Percentiles rank a stretch among this genome's conserved stretches.
Evolutionary conservation across 2,888 invertebrate species (phyloP).

Genomic region (Scaptomyza cyrtandrae): DNA sequence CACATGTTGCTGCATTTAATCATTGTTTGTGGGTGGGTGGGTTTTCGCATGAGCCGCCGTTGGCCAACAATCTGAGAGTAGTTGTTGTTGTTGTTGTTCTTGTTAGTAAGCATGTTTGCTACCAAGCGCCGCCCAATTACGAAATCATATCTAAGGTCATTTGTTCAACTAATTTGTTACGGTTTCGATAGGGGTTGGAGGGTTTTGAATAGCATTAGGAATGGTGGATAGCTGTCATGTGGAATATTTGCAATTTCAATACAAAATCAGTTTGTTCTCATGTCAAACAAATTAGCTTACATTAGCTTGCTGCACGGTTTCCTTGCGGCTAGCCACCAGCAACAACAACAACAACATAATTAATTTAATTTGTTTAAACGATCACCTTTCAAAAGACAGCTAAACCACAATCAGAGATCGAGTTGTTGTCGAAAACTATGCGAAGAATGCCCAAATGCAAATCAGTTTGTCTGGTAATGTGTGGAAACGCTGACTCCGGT

Average conservation of each 20-base stretch:
- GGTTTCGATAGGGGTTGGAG: slow-evolving; percentile 33
- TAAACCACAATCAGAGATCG: slow-evolving; percentile 14
- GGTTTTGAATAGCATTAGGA: not conserved
- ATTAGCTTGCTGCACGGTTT: slow-evolving; percentile 53
- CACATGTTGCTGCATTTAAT: slow-evolving; percentile 78
- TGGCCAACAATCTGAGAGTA: slow-evolving; percentile 54
- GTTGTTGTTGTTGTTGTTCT: slow-evolving; percentile 21
- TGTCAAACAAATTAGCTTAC: slow-evolving; percentile 63
- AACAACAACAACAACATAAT: slow-evolving; percentile 29
- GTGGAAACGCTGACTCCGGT: slow-evolving; percentile 16
- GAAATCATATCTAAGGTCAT: slow-evolving; percentile 82
- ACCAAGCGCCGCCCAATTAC: slow-evolving; percentile 67
- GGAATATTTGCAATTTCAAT: slow-evolving; percentile 54
- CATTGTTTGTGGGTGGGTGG: slow-evolving; percentile 77
- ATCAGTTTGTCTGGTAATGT: slow-evolving; percentile 11
- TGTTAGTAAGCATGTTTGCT: slow-evolving; percentile 32
- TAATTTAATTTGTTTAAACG: slow-evolving; percentile 64
- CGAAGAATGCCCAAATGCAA: slow-evolving; percentile 58
- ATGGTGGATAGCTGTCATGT: slow-evolving; percentile 1
- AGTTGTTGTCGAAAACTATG: slow-evolving; percentile 43
- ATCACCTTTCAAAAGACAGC: slow-evolving; percentile 60
- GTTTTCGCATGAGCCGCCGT: slow-evolving; percentile 72
- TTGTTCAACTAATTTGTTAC: slow-evolving; percentile 80
- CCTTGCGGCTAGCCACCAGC: slow-evolving; percentile 43
- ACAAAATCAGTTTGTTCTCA: slow-evolving; percentile 40